phyloP scores from a whole-genome alignment of 2,113 vertebrate genomes.

The Scortum barcoo region DNA sequence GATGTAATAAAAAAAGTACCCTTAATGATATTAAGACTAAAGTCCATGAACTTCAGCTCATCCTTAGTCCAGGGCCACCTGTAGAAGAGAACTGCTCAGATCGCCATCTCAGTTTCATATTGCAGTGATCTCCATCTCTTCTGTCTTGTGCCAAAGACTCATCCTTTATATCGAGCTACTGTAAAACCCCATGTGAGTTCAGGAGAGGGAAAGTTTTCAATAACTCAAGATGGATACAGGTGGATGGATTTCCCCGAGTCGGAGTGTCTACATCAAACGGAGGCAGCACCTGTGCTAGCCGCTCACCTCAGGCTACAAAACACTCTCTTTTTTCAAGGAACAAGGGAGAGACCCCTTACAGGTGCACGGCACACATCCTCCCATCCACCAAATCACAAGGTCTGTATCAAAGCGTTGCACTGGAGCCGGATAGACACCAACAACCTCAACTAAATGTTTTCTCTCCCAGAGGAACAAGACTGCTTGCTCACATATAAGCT shows the following conservation, averaged over 20 bases:
- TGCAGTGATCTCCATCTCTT: constrained; percentile 6
- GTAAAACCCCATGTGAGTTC: constrained; percentile 17
- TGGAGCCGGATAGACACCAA: constrained; percentile 6
- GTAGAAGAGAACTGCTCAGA: neutral
- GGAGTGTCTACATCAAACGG: constrained; percentile 60
- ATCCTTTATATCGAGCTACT: neutral
- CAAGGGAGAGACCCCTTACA: constrained; percentile 50
- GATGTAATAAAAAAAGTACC: neutral
- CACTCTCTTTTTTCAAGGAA: constrained; percentile 38
- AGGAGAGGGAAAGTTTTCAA: constrained; percentile 43
- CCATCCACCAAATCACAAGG: constrained; percentile 40
- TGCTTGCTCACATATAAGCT: constrained; percentile 9
- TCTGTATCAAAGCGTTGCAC: constrained; percentile 48
- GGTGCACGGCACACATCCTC: constrained; percentile 53
- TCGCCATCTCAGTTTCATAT: constrained; percentile 25
- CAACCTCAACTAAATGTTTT: constrained; percentile 24
- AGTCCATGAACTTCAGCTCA: neutral
- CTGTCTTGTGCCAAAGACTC: constrained; percentile 31
- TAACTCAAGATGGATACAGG: constrained; percentile 45
- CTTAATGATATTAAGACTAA: neutral
- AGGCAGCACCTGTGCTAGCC: constrained; percentile 55
- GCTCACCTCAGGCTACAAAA: constrained; percentile 61
- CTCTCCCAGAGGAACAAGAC: constrained; percentile 24
- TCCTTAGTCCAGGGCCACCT: constrained; percentile 2
- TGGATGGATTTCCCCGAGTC: constrained; percentile 65